Evolutionary conservation across 1,140 invertebrate species (phyloP).

Genomic region (Monomorium pharaonis): DNA sequence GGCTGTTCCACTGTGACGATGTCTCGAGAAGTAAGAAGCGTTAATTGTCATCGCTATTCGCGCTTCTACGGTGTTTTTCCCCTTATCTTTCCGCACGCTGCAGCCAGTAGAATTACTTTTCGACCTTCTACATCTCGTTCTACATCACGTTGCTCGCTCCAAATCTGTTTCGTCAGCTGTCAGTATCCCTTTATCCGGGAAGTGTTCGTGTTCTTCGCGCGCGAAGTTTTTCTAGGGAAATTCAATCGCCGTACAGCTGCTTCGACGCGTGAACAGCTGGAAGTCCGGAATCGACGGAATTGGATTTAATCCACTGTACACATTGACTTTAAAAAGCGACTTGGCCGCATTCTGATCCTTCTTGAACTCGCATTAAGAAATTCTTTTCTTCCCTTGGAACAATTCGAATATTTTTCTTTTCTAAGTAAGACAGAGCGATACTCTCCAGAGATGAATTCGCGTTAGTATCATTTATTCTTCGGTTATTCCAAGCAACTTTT

Average conservation of each 20-base stretch:
- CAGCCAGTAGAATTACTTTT: background rate
- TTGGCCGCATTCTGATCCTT: background rate
- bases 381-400: slow-evolving; percentile 12
- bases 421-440: slow-evolving; percentile 28
- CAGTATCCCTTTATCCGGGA: background rate
- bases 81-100: background rate
- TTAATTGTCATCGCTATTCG: slow-evolving; percentile 24
- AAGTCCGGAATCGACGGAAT: slow-evolving; percentile 2
- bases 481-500: slow-evolving; percentile 21
- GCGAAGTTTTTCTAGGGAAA: slow-evolving; percentile 45
- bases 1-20: background rate
- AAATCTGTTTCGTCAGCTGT: slow-evolving; percentile 36
- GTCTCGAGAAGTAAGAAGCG: slow-evolving; percentile 7
- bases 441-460: slow-evolving; percentile 11
- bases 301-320: slow-evolving; percentile 22
- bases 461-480: background rate
- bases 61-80: background rate
- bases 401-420: slow-evolving; percentile 19
- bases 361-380: slow-evolving; percentile 24
- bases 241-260: slow-evolving; percentile 31
- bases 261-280: slow-evolving; percentile 3
- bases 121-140: no score
- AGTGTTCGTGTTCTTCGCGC: slow-evolving; percentile 19
- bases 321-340: slow-evolving; percentile 23
- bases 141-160: background rate